Percentiles rank a stretch among this genome's conserved stretches.
These are phyloP conservation scores for Saccostrea echinata DNA, from an alignment of 1,140 invertebrate species.

Conservation along the genomic window DNA sequence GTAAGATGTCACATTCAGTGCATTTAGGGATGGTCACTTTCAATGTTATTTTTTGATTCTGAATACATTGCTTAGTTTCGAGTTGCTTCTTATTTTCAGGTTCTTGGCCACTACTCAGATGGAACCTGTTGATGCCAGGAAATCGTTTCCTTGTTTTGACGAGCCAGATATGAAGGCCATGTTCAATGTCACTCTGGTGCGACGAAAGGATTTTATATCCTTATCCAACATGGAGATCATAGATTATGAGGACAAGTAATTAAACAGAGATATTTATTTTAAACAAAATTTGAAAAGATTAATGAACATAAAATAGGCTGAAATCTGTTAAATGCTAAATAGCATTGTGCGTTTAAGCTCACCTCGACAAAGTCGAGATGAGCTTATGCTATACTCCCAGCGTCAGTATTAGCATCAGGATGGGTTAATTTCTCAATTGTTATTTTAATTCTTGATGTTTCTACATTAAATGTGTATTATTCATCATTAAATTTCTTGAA, in stretches of 20 bases:
- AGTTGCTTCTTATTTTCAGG: constrained; percentile 76
- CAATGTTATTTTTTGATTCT: too few relatives aligned
- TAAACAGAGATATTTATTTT: background rate
- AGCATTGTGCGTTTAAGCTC: too few relatives aligned
- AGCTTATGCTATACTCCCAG: too few relatives aligned
- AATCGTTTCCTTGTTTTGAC: constrained; percentile 97
- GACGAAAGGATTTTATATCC: constrained; percentile 83
- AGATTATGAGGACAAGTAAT: constrained; percentile 45
- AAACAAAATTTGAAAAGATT: too few relatives aligned
- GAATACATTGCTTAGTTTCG: background rate
- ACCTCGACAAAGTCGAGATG: too few relatives aligned
- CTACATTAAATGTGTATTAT: too few relatives aligned
- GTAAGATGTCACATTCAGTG: constrained; percentile 56
- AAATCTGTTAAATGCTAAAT: too few relatives aligned
- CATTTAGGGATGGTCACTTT: too few relatives aligned
- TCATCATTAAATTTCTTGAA: too few relatives aligned
- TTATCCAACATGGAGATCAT: constrained; percentile 89
- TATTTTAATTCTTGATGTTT: background rate
- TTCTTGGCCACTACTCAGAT: constrained; percentile 85
- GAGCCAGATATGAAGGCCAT: constrained; percentile 94
- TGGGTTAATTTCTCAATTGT: too few relatives aligned
- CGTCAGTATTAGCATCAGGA: too few relatives aligned
- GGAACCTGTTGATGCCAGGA: constrained; percentile 90
- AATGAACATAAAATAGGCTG: background rate
- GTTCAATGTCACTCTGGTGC: constrained; percentile 88